Evolutionary conservation across 2,113 vertebrate genomes (phyloP), one percentile per base, ranked within the genome.

Genomic region (Micromys minutus): DNA sequence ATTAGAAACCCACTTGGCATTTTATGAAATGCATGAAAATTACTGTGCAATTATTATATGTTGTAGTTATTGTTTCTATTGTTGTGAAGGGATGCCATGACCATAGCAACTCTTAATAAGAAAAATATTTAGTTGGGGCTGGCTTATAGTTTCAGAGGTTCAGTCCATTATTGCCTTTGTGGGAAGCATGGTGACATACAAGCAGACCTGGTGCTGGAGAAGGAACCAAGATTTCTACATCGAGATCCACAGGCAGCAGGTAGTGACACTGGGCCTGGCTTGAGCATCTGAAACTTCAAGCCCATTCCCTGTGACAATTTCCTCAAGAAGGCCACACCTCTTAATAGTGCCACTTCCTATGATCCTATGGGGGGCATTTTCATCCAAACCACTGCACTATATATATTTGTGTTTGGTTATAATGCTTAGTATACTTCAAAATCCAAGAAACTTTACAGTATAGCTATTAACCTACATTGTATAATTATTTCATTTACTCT

Each of bases 401-500:
- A 72, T 63, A 34, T 75, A 7, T n/a, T 22, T 31, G 39, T 55
- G 34, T 84, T 19, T n/a, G 75, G 45, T 90, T 86, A 67, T 9
- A 59, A 45, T 75, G 55, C 16, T 92, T 36, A 26, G 0, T 0
- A 39, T 75, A 65, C 29, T 94, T 91, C 80, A 95, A 76, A 89
- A 80, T 75, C 8, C 26, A 92, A 72, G 50, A 92, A 36, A 8
- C 71, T 88, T 96, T 83, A 45, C 87, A 88, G 59, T 95, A 19
- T 36, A 34, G 7, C 57, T 91, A n/a, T 19, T 19, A 47, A 81
- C 79, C 13, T 93, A 2, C 8, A 74, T 39, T 36, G 96, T 95
- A 77, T 52, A 88, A 75, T 87, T 77, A 45, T 86, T 92, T 94
- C 5, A 67, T 71, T 90, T 94, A 57, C 93, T 72, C 81, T 89